Evolutionary conservation across 2,113 vertebrate genomes (phyloP), one percentile per base, ranked within the genome.

Genomic region (Crotalus viridis): DNA sequence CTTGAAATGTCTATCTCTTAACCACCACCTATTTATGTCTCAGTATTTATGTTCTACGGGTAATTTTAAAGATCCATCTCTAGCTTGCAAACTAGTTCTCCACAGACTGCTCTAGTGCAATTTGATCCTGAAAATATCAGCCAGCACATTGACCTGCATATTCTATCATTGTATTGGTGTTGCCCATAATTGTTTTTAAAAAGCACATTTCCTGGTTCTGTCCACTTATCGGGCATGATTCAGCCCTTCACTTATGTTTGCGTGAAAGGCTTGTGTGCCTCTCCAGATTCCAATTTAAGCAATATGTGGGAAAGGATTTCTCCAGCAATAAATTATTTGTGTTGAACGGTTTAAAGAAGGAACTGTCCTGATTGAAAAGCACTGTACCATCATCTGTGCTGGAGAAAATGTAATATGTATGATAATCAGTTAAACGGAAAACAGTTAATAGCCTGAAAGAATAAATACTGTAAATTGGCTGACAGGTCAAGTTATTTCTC

Each of bases 351-450:
- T 87, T 61, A 90, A 81, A 39, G n/a, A 54, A 86, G 54, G 28
- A 64, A 51, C n/a, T 26, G 8, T 52, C 28, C 43, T 61, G 46
- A 64, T 21, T 54, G 89, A 87, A 85, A 59, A 93, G 56, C 22
- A n/a, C 61, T n/a, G 0, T 39, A 64, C 57, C 85, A 52, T 64
- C 91, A 61, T 48, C 28, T 26, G 74, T 39, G 46, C 48, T 22
- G 59, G 24, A 86, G n/a, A 86, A 93, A 90, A 87, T 64, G 81
- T 87, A 93, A 86, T 90, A 54, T 61, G 54, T 89, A 57, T 90
- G 56, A 48, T 90, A 93, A 90, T 90, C 92, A 87, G 74, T 61
- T 64, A 86, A 86, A 87, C 52, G 46, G 69, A 90, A 54, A 57
- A 64, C 55, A 85, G 28, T 87, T 86, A 93, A 89, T 81, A 81